Base-by-base conservation (phyloP, 2,113 vertebrate genomes). In the Collichthys lucidus region DNA sequence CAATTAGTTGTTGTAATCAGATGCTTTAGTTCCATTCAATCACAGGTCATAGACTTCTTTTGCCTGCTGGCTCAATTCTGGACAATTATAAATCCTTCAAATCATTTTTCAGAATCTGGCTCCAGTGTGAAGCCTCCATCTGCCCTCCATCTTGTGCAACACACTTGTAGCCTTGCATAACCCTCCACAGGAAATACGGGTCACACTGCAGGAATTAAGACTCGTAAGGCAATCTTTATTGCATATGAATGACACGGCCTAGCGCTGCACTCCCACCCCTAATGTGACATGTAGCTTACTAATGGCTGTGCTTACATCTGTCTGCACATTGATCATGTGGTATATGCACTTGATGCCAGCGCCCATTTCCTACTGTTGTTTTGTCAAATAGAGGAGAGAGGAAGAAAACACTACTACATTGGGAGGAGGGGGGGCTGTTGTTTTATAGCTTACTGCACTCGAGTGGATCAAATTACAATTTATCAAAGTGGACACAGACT, bases 171-270 rank as follows among this genome's bases (percentile, higher is more conserved):
- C 2, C 14, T 81, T 53, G 4, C 56, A 12, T 53, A 53, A 75
- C 22, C 61, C 57, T 49, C 49, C 53, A 26, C 22, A 87, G 50
- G 22, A 82, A 87, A 82, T 71, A 61, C 57, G 61, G 69, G 24
- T 79, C 77, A 72, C 77, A 83, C 80, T 50, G 67, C 66, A 67
- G 79, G 53, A 76, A 53, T 67, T 65, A 53, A 67, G 66, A 77
- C 80, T 67, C 42, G 35, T 77, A 71, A 83, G 81, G 86, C 74
- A 82, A 88, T 80, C 74, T 91, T 88, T 92, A 91, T 85, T 84
- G 86, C 84, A 84, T 80, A 78, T 84, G 81, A 89, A 85, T 77
- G 74, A 77, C 53, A 1, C 8, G 57, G 75, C 80, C 67, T 63
- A 24, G 52, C 16, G 12, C 12, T 35, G 72, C 75, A 68, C 17